Base-by-base conservation (phyloP, 2,888 invertebrate species). In the Orthosia gracilis region DNA sequence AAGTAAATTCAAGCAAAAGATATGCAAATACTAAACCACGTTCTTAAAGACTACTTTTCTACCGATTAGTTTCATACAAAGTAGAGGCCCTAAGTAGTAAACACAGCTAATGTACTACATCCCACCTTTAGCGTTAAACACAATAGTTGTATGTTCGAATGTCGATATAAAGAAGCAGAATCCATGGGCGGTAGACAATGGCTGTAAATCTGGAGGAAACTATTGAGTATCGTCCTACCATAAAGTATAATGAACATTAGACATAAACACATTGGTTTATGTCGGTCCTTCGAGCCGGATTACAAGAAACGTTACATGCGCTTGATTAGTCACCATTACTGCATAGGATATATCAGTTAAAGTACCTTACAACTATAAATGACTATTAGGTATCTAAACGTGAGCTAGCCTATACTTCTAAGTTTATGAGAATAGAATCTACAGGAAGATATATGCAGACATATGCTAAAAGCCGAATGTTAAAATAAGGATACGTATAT, bases 191-290 rank as follows among this genome's bases (percentile, higher is more conserved):
- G 26, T 54, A 17, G 57, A 47, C 47, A 47, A 47, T 15, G 17
- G 11, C 49, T n/a, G 12, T 65, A 61, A 71, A 72, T 52, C 21
- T 5, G 7, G n/a, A 61, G 18, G 54, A 63, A 5, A 5, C 15
- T 45, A 26, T 80, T 80, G 26, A 49, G 57, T 54, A 49, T 4
- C 52, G 9, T 54, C 17, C 17, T 58, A 63, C 50, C 58, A 63
- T 63, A 58, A 73, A 50, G 45, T 54, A n/a, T 54, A 54, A 23
- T 80, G 4, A 64, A 65, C 26, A 49, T 45, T 70, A 26, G 3
- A 63, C 26, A 61, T 78, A 79, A 65, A 64, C 26, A 59, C 17
- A 31, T 61, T 23, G 59, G 55, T 50, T 80, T 55, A 40, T 40
- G 40, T 21, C 15, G 45, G 45, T 45, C 59, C 59, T 59, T 59